These are phyloP conservation scores for Taxidea taxus DNA, from an alignment of 2,113 vertebrate species.

Conservation along the genomic window DNA sequence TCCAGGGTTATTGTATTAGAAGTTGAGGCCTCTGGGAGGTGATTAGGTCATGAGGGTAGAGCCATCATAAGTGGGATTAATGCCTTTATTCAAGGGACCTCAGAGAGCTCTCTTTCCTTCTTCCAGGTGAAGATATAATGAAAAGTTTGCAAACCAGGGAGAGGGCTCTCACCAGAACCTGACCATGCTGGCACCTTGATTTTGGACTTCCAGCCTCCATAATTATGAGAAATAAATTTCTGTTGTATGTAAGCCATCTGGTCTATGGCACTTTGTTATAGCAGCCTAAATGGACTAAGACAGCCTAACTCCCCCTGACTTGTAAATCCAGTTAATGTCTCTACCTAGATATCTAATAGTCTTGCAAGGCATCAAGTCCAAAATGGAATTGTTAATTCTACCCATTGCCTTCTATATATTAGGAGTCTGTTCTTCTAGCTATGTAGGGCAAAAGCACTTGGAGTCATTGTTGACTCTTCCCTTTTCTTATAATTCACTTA, in stretches of 20 bases:
- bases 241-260: background rate
- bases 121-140: background rate
- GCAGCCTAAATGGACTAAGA: background rate
- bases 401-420: background rate
- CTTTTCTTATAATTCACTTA: background rate
- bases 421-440: background rate
- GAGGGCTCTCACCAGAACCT: background rate
- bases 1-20: background rate
- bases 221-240: background rate
- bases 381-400: background rate
- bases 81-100: background rate
- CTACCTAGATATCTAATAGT: background rate
- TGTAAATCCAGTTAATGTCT: background rate
- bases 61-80: background rate
- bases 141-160: background rate
- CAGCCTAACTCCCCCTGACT: background rate
- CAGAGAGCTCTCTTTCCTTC: background rate
- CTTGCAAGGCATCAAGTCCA: background rate
- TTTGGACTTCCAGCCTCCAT: background rate
- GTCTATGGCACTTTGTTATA: background rate
- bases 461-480: background rate
- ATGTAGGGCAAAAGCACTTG: background rate
- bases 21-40: background rate
- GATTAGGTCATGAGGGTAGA: background rate
- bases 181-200: background rate